These are phyloP conservation scores for Lepeophtheirus salmonis DNA, from an alignment of 1,140 invertebrate species.

Conservation along the genomic window DNA sequence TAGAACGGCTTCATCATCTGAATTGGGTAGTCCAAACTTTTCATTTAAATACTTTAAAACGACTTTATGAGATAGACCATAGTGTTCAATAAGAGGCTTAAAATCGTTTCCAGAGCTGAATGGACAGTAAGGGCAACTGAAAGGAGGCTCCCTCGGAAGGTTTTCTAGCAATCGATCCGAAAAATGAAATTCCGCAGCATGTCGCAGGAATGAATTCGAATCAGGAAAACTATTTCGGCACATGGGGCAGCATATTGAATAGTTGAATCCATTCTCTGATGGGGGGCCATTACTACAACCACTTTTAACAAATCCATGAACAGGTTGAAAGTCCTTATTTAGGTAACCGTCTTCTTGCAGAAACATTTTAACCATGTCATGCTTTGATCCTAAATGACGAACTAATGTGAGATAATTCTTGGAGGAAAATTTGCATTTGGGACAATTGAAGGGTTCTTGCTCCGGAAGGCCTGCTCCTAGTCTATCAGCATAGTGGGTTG, in stretches of 20 bases:
- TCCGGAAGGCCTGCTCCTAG: constrained; percentile 1
- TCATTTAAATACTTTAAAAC: constrained; percentile 14
- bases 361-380: constrained; percentile 7
- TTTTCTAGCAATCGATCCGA: neutral
- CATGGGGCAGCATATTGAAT: constrained; percentile 9
- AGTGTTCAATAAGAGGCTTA: constrained; percentile 6
- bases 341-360: constrained; percentile 4
- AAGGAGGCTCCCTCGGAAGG: constrained; percentile 2
- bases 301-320: neutral
- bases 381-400: constrained; percentile 11
- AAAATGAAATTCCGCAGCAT: constrained; percentile 7
- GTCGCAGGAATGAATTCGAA: neutral
- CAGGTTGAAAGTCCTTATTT: neutral
- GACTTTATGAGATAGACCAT: constrained; percentile 11
- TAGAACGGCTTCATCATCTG: constrained; percentile 11
- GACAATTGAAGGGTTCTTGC: constrained; percentile 13
- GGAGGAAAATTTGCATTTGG: constrained; percentile 7
- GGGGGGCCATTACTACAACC: no score
- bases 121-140: constrained; percentile 10
- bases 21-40: constrained; percentile 2
- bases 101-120: constrained; percentile 1
- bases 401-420: constrained; percentile 7
- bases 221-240: constrained; percentile 6
- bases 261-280: no score
- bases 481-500: constrained; percentile 5